phyloP scores from a whole-genome alignment of 2,113 vertebrate species.

The Polyodon spathula region DNA sequence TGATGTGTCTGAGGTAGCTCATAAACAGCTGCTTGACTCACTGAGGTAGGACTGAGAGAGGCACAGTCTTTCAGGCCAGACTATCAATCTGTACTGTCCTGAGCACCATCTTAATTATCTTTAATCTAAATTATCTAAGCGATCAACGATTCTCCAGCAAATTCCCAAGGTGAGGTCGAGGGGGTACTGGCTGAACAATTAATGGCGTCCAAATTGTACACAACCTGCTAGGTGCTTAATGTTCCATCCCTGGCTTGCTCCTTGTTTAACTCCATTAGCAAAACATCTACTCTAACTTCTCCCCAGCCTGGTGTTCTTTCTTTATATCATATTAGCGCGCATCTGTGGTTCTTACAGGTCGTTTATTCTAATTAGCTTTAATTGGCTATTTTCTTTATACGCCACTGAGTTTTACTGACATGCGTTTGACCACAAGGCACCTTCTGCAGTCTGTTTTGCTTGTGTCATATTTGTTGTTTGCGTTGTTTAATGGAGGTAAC shows the following conservation, averaged over 20 bases:
- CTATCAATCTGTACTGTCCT: too few relatives aligned
- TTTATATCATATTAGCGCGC: background rate
- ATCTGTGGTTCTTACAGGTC: constrained; percentile 10
- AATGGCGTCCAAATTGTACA: too few relatives aligned
- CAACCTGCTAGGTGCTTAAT: background rate
- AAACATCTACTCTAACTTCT: background rate
- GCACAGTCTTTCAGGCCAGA: too few relatives aligned
- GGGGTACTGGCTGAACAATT: too few relatives aligned
- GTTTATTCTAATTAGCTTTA: constrained; percentile 14
- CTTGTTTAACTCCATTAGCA: background rate
- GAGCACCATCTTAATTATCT: too few relatives aligned
- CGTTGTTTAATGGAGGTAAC: background rate
- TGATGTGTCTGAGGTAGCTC: too few relatives aligned
- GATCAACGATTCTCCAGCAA: too few relatives aligned
- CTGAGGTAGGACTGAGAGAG: too few relatives aligned
- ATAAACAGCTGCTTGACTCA: too few relatives aligned
- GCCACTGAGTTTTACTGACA: background rate
- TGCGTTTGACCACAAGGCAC: background rate
- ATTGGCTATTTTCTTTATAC: background rate
- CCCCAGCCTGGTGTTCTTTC: background rate
- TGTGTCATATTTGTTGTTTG: constrained; percentile 1
- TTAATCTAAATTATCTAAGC: too few relatives aligned
- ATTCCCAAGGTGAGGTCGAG: too few relatives aligned
- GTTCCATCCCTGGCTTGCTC: background rate
- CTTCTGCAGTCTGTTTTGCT: background rate